phyloP scores from a whole-genome alignment of 2,113 vertebrate genomes.

The Takifugu bimaculatus region DNA sequence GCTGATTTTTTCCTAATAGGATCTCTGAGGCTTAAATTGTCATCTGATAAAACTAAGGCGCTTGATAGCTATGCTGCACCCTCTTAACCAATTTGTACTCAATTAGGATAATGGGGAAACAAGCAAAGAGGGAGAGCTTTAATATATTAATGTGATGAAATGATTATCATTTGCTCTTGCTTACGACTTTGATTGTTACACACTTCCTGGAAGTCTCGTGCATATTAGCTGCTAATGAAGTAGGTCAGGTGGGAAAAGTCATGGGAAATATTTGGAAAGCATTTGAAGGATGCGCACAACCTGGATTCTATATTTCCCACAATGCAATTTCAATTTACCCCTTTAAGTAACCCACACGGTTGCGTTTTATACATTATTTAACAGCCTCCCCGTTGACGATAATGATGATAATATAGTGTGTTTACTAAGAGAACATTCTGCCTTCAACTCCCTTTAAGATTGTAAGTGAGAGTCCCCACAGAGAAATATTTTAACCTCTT shows the following conservation, averaged over 20 bases:
- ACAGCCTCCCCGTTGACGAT: not conserved
- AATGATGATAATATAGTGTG: not conserved
- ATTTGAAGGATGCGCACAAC: not conserved
- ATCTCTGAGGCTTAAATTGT: slow-evolving; percentile 85
- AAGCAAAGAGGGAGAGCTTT: slow-evolving; percentile 84
- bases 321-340: too few species aligned
- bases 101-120: slow-evolving; percentile 95
- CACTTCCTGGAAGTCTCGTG: slow-evolving; percentile 16
- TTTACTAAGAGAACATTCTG: too few species aligned
- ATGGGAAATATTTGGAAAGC: slow-evolving; percentile 2
- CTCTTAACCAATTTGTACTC: slow-evolving; percentile 91
- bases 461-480: too few species aligned
- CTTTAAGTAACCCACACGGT: too few species aligned
- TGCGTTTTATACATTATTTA: too few species aligned
- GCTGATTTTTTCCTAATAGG: slow-evolving; percentile 88
- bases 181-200: slow-evolving; percentile 27
- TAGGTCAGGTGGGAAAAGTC: not conserved
- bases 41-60: slow-evolving; percentile 88
- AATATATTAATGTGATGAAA: slow-evolving; percentile 91
- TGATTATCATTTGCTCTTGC: slow-evolving; percentile 73
- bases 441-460: too few species aligned
- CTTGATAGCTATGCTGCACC: slow-evolving; percentile 83
- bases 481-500: too few species aligned
- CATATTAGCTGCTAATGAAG: slow-evolving; percentile 13
- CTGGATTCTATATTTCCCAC: too few species aligned